Evolutionary conservation across 2,797 vertebrate genomes (phyloP).

Genomic region (Okamejei kenojei): DNA sequence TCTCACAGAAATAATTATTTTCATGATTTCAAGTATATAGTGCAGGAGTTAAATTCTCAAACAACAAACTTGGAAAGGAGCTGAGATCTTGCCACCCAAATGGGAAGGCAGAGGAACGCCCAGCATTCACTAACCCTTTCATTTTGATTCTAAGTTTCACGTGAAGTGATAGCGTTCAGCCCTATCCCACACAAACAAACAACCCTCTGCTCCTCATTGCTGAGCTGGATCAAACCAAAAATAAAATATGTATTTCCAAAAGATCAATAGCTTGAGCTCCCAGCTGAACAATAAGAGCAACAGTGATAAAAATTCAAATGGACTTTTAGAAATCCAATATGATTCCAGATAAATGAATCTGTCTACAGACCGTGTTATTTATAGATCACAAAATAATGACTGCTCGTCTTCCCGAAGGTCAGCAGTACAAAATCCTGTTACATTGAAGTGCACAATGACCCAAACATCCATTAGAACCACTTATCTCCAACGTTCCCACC

Average conservation of each 20-base stretch:
- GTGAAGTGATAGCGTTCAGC: background rate
- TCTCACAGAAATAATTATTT: no score
- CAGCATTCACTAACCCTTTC: background rate
- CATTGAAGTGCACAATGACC: background rate
- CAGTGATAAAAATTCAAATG: constrained; percentile 24
- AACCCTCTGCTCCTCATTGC: background rate
- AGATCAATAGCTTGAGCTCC: background rate
- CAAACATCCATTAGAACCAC: background rate
- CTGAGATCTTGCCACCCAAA: background rate
- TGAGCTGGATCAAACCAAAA: background rate
- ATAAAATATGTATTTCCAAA: background rate
- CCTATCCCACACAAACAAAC: background rate
- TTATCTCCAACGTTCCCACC: background rate
- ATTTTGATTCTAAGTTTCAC: background rate
- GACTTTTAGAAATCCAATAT: background rate
- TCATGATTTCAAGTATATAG: background rate
- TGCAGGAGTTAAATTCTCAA: background rate
- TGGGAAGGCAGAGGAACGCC: background rate
- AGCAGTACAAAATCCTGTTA: background rate
- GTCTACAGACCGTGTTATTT: background rate
- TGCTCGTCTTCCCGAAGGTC: background rate
- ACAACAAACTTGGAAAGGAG: background rate
- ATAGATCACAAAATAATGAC: background rate
- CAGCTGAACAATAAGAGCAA: background rate
- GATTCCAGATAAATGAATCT: constrained; percentile 21